Evolutionary conservation across 2,888 invertebrate genomes (phyloP).

Genomic region (Hydropsyche betteni): DNA sequence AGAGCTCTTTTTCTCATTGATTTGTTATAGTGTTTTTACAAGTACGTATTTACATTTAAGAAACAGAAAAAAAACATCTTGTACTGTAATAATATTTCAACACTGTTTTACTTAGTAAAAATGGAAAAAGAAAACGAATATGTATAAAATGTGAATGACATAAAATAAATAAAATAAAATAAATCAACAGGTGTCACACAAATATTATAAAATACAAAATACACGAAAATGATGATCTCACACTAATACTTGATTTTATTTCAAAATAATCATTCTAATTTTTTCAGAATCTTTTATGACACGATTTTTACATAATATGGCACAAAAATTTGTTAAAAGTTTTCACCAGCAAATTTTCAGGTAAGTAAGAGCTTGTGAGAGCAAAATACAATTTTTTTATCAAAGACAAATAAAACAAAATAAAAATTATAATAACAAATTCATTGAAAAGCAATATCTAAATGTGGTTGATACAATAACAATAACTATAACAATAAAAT

Average conservation of each 20-base stretch:
- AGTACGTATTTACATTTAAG: too few relatives aligned
- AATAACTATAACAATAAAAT: slow-evolving; percentile 13
- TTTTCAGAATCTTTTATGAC: slow-evolving; percentile 7
- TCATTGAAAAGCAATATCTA: background rate
- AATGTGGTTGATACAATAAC: background rate
- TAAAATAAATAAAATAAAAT: slow-evolving; percentile 1
- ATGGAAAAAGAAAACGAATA: background rate
- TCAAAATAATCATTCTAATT: background rate
- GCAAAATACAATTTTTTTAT: background rate
- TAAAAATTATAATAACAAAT: background rate
- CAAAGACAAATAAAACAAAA: too few relatives aligned
- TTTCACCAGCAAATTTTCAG: background rate
- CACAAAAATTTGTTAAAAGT: slow-evolving; percentile 3
- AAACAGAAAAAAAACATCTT: too few relatives aligned
- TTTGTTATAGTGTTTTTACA: too few relatives aligned
- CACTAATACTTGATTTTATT: slow-evolving; percentile 10
- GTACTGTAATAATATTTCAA: too few relatives aligned
- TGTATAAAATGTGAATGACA: background rate
- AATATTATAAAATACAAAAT: background rate
- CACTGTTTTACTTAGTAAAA: background rate
- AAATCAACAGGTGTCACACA: slow-evolving; percentile 11
- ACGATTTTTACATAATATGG: slow-evolving; percentile 14
- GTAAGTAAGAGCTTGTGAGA: background rate
- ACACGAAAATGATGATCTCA: background rate
- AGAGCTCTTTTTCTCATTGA: too few relatives aligned